Conservation (phyloP, 2,113 vertebrate species). For the Marmota flaviventris region DNA sequence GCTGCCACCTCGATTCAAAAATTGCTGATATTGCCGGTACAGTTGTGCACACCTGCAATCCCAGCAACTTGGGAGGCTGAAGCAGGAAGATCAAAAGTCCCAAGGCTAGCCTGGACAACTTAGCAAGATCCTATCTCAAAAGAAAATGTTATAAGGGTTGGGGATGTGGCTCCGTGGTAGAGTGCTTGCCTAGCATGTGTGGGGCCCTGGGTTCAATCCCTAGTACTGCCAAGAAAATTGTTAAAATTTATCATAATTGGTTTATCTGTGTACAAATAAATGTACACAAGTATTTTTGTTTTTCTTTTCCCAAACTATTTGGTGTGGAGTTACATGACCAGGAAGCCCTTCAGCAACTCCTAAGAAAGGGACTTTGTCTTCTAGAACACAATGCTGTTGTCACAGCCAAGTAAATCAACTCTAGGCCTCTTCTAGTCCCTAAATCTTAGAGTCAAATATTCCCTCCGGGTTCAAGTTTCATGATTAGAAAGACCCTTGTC, state of each 20-base stretch:
- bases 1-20: background rate
- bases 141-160: too few species aligned
- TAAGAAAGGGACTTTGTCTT: background rate
- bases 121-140: too few species aligned
- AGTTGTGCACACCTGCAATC: too few species aligned
- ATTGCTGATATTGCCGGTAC: background rate
- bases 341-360: background rate
- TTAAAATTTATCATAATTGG: background rate
- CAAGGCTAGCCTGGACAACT: too few species aligned
- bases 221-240: too few species aligned
- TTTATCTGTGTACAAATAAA: background rate
- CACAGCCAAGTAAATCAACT: background rate
- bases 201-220: too few species aligned
- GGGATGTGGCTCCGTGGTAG: too few species aligned
- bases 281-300: background rate
- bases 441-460: background rate
- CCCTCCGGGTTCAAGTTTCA: background rate
- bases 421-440: background rate
- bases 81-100: too few species aligned
- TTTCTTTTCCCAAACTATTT: background rate
- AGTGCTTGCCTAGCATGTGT: too few species aligned
- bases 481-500: background rate
- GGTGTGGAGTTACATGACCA: background rate
- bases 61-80: too few species aligned
- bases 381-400: background rate